Conservation (phyloP, 2,888 invertebrate genomes). For the Ceriagrion tenellum region DNA sequence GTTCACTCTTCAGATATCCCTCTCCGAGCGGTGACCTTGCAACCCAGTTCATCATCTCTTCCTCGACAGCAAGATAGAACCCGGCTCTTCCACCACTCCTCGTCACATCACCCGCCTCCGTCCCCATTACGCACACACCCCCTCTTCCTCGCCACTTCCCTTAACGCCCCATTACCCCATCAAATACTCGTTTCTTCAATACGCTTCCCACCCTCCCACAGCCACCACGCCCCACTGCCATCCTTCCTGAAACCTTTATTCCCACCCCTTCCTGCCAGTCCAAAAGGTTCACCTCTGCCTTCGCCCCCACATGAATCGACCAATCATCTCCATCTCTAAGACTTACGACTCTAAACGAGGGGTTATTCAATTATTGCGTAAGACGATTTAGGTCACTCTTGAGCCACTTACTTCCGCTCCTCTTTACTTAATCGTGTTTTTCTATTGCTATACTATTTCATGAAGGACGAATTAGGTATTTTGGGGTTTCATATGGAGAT, state of each 20-base stretch:
- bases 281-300: neutral
- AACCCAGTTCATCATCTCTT: slow-evolving; percentile 61
- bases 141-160: neutral
- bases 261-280: neutral
- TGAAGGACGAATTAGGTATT: too few species aligned
- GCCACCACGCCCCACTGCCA: neutral
- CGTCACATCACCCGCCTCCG: neutral
- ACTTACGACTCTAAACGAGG: neutral
- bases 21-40: slow-evolving; percentile 17
- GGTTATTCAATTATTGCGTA: neutral
- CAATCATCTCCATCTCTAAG: neutral
- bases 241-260: neutral
- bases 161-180: slow-evolving; percentile 51
- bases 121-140: too few species aligned
- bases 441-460: neutral
- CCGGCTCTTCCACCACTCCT: neutral
- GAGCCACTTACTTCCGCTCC: too few species aligned
- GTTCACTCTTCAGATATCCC: neutral
- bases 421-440: too few species aligned
- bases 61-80: neutral
- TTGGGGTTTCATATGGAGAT: too few species aligned
- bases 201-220: neutral
- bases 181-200: slow-evolving; percentile 39
- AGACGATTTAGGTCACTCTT: neutral
- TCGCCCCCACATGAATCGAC: too few species aligned